Base-by-base conservation (phyloP, 1,140 invertebrate genomes). In the Drosophila subobscura region DNA sequence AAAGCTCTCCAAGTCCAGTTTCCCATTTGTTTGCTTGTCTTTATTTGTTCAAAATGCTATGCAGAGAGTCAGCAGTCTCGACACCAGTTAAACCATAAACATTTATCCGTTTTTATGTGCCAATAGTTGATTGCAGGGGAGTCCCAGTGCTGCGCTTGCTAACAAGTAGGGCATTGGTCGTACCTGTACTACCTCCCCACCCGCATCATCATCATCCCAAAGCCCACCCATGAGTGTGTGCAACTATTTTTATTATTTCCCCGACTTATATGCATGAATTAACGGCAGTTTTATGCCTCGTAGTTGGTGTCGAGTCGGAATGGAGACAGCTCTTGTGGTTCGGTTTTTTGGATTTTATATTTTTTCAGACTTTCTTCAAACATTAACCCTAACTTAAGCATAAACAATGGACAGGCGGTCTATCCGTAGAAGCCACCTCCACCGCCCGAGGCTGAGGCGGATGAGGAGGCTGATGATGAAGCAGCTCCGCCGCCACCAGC, bases 301-400 rank as follows among this genome's bases (percentile, higher is more conserved):
- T 5, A 40, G 4, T 4, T 20, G 16, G 7, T 5, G 16, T 22
- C 2, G 10, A 6, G 1, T 5, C 8, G 3, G 3, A 20, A 25
- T 4, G 16, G 5, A 29, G n/a, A 4, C 6, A n/a, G 0, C 6
- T 3, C 4, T 5, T 14, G 0, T 16, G 4, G 4, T 5, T 56
- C 10, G 2, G 14, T 20, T 20, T n/a, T 49, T 42, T 23, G 2
- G 5, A 12, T 40, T 46, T 66, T 45, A 51, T 14, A 46, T 49
- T 70, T 20, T 20, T 41, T 68, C 66, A 68, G 66, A 68, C 66
- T 68, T 65, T 68, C 50, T 68, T 67, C 49, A 65, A 40, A 25
- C 63, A 49, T 20, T 49, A 49, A 68, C 12, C 44, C 23, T 72
- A 54, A 27, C 68, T 72, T 72, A 72, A 54, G 4, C n/a, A 37